These are phyloP conservation scores for Parapsyche elsis DNA, from an alignment of 1,140 invertebrate genomes.

Conservation along the genomic window DNA sequence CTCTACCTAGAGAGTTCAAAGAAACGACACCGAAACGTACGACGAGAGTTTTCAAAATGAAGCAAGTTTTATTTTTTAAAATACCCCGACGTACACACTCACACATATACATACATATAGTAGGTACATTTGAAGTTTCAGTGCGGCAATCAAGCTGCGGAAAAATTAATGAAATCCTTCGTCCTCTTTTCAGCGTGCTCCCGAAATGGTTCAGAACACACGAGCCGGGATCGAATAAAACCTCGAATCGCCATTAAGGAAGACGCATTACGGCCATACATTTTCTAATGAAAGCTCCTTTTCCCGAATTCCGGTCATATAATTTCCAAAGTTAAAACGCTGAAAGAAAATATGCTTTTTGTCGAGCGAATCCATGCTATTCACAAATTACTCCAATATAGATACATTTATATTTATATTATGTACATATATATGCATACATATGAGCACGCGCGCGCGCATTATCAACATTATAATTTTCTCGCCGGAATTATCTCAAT, in stretches of 20 bases:
- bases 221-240: conserved; percentile 31
- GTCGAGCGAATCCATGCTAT: conserved; percentile 6
- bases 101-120: background rate
- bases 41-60: background rate
- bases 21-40: background rate
- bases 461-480: conserved; percentile 4
- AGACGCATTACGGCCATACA: conserved; percentile 37
- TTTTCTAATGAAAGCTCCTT: conserved; percentile 44
- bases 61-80: background rate
- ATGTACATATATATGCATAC: background rate
- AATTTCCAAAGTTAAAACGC: conserved; percentile 30
- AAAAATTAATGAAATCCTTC: conserved; percentile 39
- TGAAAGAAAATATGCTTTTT: conserved; percentile 33
- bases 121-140: background rate
- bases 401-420: background rate
- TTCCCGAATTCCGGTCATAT: conserved; percentile 29
- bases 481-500: background rate
- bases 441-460: background rate
- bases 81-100: background rate
- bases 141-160: conserved; percentile 7
- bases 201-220: conserved; percentile 12
- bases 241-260: conserved; percentile 40
- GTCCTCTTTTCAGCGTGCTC: conserved; percentile 16
- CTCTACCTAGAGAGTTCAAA: conserved; percentile 6
- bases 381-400: background rate